Evolutionary conservation across 2,797 vertebrate species (phyloP).

Genomic region (Melanotaenia parkinsoni): DNA sequence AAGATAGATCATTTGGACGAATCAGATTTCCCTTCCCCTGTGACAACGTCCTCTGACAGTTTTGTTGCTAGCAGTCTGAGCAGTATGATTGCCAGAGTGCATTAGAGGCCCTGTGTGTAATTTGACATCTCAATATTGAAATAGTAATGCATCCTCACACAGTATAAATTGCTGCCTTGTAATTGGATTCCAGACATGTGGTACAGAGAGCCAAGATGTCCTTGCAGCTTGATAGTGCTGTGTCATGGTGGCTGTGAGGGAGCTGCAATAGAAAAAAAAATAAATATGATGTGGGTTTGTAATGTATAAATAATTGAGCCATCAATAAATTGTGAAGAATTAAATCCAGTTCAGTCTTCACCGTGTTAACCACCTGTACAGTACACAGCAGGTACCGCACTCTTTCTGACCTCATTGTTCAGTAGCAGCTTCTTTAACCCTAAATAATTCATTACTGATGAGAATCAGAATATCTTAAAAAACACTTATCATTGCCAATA

Average conservation of each 20-base stretch:
- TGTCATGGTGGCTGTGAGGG: constrained; percentile 60
- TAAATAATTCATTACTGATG: constrained; percentile 93
- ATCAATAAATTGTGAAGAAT: not conserved
- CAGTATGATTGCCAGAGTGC: constrained; percentile 79
- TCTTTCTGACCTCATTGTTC: constrained; percentile 66
- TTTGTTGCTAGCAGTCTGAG: constrained; percentile 68
- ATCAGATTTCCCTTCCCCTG: constrained; percentile 72
- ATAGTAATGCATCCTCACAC: constrained; percentile 80
- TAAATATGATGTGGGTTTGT: constrained; percentile 25
- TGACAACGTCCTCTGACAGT: constrained; percentile 77
- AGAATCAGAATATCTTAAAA: constrained; percentile 90
- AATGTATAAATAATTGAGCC: constrained; percentile 19
- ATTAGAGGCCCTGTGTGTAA: constrained; percentile 79
- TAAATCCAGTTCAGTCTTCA: constrained; percentile 5
- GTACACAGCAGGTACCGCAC: constrained; percentile 38
- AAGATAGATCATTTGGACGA: constrained; percentile 48
- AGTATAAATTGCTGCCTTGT: constrained; percentile 75
- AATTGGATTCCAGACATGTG: constrained; percentile 76
- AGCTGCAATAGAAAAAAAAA: not conserved
- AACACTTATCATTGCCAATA: constrained; percentile 91
- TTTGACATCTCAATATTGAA: constrained; percentile 84
- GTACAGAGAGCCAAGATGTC: constrained; percentile 67
- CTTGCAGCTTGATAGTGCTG: constrained; percentile 72
- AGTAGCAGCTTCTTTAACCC: constrained; percentile 76
- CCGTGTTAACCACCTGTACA: constrained; percentile 44